Evolutionary conservation across 1,140 invertebrate species (phyloP).

Genomic region (Procambarus virginalis): DNA sequence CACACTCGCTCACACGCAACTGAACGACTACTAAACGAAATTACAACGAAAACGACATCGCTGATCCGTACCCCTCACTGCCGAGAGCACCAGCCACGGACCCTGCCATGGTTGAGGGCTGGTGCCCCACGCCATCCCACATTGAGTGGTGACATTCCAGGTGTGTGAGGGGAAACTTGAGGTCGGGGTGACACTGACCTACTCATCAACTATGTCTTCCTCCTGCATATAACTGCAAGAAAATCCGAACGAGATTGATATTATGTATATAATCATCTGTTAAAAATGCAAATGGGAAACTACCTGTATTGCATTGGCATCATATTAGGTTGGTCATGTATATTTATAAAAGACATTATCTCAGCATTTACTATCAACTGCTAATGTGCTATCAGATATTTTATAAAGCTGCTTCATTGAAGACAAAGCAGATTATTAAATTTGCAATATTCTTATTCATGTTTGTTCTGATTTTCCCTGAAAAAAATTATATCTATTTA

Average conservation of each 20-base stretch:
- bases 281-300: neutral
- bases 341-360: constrained; percentile 46
- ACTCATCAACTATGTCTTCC: constrained; percentile 23
- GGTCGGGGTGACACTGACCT: constrained; percentile 40
- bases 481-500: too few species aligned
- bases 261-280: constrained; percentile 8
- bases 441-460: constrained; percentile 21
- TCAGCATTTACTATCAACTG: constrained; percentile 33
- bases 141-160: constrained; percentile 8
- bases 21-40: constrained; percentile 44
- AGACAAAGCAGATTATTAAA: constrained; percentile 38
- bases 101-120: neutral
- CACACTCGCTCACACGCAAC: constrained; percentile 62
- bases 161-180: constrained; percentile 17
- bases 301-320: constrained; percentile 20
- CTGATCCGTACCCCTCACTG: constrained; percentile 43
- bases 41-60: constrained; percentile 55
- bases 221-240: neutral
- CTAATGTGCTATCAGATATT: constrained; percentile 37
- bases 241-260: constrained; percentile 2
- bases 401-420: constrained; percentile 49
- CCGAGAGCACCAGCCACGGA: neutral
- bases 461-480: neutral
- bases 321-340: constrained; percentile 30
- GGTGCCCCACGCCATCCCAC: neutral